A percentile compares a stretch with the other conserved stretches of the same genome.
Conservation (phyloP, 2,888 invertebrate species). For the Dichetophora obliterata region DNA sequence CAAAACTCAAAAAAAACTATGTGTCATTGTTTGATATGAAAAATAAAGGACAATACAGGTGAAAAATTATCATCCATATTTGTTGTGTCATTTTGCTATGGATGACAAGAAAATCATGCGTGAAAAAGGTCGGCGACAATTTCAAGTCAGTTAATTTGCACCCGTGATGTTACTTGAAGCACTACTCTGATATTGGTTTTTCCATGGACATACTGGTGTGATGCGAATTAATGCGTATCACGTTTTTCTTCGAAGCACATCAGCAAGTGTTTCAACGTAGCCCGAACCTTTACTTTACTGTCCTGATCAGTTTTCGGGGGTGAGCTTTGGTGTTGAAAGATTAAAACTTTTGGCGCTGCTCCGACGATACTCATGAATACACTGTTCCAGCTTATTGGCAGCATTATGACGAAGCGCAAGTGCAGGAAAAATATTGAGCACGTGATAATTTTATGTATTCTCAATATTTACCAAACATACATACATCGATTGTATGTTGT, state of each 20-base stretch:
- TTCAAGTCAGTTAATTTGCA: background rate
- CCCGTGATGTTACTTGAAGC: background rate
- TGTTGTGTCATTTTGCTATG: background rate
- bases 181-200: background rate
- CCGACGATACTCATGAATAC: background rate
- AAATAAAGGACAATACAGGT: background rate
- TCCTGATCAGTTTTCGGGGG: background rate
- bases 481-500: too few species aligned
- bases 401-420: too few species aligned
- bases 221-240: constrained; percentile 3
- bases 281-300: background rate
- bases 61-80: constrained; percentile 1
- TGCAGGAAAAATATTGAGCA: too few species aligned
- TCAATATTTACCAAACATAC: too few species aligned
- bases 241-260: background rate
- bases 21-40: background rate
- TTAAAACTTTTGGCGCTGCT: constrained; percentile 3
- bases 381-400: too few species aligned
- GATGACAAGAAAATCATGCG: background rate
- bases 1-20: background rate
- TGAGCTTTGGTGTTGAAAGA: background rate
- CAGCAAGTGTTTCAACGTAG: background rate
- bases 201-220: background rate
- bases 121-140: constrained; percentile 2
- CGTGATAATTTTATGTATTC: too few species aligned